These are phyloP conservation scores for Scalopus aquaticus DNA, from an alignment of 2,113 vertebrate genomes.

Conservation along the genomic window DNA sequence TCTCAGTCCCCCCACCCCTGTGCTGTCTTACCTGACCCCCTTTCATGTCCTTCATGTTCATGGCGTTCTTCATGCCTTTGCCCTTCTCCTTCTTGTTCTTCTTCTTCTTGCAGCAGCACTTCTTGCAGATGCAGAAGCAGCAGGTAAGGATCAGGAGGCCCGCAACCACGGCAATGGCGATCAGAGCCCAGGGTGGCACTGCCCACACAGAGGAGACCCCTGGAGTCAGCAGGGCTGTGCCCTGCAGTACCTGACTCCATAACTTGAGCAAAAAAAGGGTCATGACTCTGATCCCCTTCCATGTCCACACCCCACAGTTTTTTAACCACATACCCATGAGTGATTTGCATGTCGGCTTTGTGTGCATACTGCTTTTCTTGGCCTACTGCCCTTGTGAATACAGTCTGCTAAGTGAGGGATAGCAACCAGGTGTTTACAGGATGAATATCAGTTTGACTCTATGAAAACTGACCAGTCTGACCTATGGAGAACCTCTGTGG, in stretches of 20 bases:
- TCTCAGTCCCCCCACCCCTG: rapidly evolving
- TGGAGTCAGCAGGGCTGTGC: neutral
- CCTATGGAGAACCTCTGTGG: neutral
- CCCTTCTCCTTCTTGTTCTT: slow-evolving; percentile 99
- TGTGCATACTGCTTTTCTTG: neutral
- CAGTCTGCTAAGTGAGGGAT: neutral
- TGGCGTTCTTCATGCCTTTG: slow-evolving; percentile 94
- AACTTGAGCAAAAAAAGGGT: slow-evolving; percentile 19
- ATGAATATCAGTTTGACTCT: neutral
- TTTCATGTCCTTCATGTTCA: slow-evolving; percentile 98
- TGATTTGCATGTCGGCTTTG: too few relatives aligned
- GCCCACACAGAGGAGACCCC: neutral
- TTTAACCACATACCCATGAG: rapidly evolving
- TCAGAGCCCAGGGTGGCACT: slow-evolving; percentile 98
- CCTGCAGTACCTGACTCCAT: slow-evolving; percentile 65
- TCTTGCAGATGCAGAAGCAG: slow-evolving; percentile 99
- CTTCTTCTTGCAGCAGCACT: slow-evolving; percentile 99
- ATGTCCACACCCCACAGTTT: rapidly evolving
- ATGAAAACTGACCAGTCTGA: neutral
- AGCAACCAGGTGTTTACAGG: neutral
- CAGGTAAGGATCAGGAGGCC: slow-evolving; percentile 96
- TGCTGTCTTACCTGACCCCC: slow-evolving; percentile 86
- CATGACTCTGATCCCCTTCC: neutral
- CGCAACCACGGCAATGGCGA: slow-evolving; percentile 94
- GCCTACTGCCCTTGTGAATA: neutral